Evolutionary conservation across 35 echinoderm and acorn worm species (phyloP).

Genomic region (Acanthaster planci): DNA sequence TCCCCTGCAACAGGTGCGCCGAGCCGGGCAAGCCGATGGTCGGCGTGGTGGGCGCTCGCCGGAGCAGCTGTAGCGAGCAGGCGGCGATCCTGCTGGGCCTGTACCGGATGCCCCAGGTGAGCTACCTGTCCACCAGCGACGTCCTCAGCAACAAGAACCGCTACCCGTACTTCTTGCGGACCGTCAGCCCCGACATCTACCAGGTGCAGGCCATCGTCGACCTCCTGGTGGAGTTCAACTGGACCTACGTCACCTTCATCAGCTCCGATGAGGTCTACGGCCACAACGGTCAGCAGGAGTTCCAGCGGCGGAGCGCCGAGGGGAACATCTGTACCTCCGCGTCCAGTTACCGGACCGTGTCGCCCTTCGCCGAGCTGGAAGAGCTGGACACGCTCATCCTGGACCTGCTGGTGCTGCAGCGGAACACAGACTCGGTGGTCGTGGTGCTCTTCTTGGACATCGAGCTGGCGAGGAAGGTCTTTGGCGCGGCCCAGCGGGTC

Average conservation of each 20-base stretch:
- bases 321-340: conserved; percentile 59
- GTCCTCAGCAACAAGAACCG: conserved; percentile 45
- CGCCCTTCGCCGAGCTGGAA: neutral
- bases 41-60: conserved; percentile 42
- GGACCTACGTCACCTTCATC: conserved; percentile 84
- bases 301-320: conserved; percentile 9
- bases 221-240: conserved; percentile 69
- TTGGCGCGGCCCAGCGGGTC: conserved; percentile 19
- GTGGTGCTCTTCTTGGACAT: conserved; percentile 69
- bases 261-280: conserved; percentile 88
- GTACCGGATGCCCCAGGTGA: conserved; percentile 34
- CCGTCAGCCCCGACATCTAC: conserved; percentile 60
- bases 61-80: conserved; percentile 36
- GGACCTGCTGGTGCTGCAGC: conserved; percentile 45
- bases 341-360: conserved; percentile 36
- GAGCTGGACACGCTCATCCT: conserved; percentile 28
- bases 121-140: conserved; percentile 53
- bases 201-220: conserved; percentile 87
- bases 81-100: conserved; percentile 38
- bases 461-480: conserved; percentile 50
- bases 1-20: neutral
- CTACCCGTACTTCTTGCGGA: conserved; percentile 43
- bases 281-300: conserved; percentile 69
- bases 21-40: neutral
- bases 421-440: conserved; percentile 29